These are phyloP conservation scores for Pinna nobilis DNA, from an alignment of 1,140 invertebrate species.

Conservation along the genomic window DNA sequence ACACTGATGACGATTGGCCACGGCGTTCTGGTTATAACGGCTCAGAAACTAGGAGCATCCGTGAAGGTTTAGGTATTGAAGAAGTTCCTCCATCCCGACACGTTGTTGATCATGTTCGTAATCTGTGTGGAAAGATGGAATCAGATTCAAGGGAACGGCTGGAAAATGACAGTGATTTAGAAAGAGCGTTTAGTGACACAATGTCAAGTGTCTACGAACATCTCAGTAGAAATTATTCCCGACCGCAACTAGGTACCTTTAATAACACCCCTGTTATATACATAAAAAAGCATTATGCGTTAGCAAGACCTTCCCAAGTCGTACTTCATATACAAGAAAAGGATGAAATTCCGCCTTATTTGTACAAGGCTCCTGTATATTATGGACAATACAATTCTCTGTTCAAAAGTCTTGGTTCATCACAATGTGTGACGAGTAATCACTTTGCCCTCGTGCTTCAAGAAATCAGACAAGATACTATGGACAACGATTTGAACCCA, in stretches of 20 bases:
- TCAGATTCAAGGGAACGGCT: too few species aligned
- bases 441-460: constrained; percentile 34
- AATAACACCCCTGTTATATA: constrained; percentile 21
- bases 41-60: too few species aligned
- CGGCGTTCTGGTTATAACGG: too few species aligned
- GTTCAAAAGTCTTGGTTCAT: constrained; percentile 54
- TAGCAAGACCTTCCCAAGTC: constrained; percentile 36
- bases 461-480: constrained; percentile 3
- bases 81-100: too few species aligned
- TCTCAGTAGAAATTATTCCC: not conserved
- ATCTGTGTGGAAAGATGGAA: not conserved
- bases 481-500: constrained; percentile 47
- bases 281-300: not conserved
- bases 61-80: too few species aligned
- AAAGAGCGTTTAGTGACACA: not conserved
- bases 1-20: too few species aligned
- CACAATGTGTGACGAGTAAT: constrained; percentile 31
- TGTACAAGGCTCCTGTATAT: constrained; percentile 51
- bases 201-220: not conserved
- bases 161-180: too few species aligned
- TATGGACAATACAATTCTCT: constrained; percentile 51
- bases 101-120: too few species aligned
- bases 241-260: not conserved
- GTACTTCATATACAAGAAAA: constrained; percentile 46
- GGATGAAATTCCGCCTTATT: constrained; percentile 54